These are phyloP conservation scores for Megalurothrips usitatus DNA, from an alignment of 2,888 invertebrate species.

Conservation along the genomic window DNA sequence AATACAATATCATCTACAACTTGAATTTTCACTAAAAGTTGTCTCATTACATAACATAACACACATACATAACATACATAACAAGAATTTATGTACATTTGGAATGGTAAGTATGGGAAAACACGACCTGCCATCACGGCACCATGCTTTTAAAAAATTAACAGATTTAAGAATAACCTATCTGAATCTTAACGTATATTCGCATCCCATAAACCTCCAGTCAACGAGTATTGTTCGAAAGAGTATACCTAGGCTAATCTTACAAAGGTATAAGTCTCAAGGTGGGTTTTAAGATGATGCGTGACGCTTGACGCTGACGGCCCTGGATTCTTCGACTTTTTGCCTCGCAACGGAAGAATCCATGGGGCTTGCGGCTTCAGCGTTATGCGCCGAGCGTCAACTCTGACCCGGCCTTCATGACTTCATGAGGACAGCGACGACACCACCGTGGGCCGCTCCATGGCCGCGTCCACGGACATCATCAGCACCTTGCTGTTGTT, in stretches of 20 bases:
- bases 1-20: neutral
- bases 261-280: too few species aligned
- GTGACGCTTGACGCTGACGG: too few species aligned
- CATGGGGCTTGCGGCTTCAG: neutral
- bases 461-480: neutral
- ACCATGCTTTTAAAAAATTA: neutral
- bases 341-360: too few species aligned
- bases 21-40: neutral
- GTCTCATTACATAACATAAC: neutral
- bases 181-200: neutral
- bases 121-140: neutral
- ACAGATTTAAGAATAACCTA: neutral
- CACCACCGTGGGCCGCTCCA: neutral
- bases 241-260: neutral
- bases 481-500: constrained; percentile 13
- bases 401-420: neutral
- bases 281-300: too few species aligned
- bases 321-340: too few species aligned
- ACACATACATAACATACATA: too few species aligned
- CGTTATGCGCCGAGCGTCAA: too few species aligned
- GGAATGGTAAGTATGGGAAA: constrained; percentile 17
- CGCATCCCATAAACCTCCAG: neutral
- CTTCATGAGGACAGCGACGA: neutral
- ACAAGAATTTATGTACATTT: neutral
- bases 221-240: constrained; percentile 15